phyloP scores from a whole-genome alignment of 1,140 invertebrate species.

The Gonioctena quinquepunctata region DNA sequence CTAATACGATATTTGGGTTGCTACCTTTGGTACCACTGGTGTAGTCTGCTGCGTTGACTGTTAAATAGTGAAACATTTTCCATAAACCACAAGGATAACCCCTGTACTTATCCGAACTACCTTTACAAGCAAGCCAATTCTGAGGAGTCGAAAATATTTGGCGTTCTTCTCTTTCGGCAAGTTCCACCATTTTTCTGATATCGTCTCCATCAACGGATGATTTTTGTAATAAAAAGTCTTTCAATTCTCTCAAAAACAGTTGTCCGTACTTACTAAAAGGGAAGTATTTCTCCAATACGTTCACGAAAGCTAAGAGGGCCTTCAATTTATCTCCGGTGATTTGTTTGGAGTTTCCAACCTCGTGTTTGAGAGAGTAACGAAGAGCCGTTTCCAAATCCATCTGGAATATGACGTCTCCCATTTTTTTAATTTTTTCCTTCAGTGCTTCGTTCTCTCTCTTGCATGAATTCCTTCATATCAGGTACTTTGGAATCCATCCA shows the following conservation, averaged over 20 bases:
- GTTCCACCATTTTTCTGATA: slow-evolving; percentile 60
- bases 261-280: slow-evolving; percentile 70
- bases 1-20: slow-evolving; percentile 70
- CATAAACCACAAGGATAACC: slow-evolving; percentile 97
- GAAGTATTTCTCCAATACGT: slow-evolving; percentile 72
- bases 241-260: slow-evolving; percentile 63
- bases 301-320: slow-evolving; percentile 75
- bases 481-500: slow-evolving; percentile 42
- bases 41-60: slow-evolving; percentile 73
- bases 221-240: slow-evolving; percentile 55
- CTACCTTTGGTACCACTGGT: slow-evolving; percentile 50
- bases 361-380: slow-evolving; percentile 77
- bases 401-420: slow-evolving; percentile 71
- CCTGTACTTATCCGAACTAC: slow-evolving; percentile 71
- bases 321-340: slow-evolving; percentile 72
- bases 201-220: slow-evolving; percentile 63
- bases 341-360: slow-evolving; percentile 71
- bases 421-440: slow-evolving; percentile 44
- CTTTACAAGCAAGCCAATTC: slow-evolving; percentile 82
- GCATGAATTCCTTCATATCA: slow-evolving; percentile 37
- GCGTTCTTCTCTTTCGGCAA: slow-evolving; percentile 59
- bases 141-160: slow-evolving; percentile 64
- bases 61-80: slow-evolving; percentile 93
- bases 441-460: slow-evolving; percentile 43
- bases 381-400: slow-evolving; percentile 85